Evolutionary conservation across 1,140 invertebrate genomes (phyloP).

Genomic region (Nilaparvata lugens): DNA sequence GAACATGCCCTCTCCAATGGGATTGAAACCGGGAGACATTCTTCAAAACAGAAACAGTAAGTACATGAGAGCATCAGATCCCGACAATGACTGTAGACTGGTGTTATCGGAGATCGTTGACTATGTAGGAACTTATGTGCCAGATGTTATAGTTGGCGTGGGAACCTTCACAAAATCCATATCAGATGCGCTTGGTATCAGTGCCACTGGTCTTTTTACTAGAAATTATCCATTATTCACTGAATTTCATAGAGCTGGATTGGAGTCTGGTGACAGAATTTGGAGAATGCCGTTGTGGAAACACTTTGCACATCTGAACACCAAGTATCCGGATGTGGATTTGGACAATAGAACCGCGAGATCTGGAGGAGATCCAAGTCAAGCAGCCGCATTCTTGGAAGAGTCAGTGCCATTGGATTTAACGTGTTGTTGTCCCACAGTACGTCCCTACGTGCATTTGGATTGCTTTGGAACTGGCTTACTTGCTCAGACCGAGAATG

Average conservation of each 20-base stretch:
- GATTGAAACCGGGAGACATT: constrained; percentile 49
- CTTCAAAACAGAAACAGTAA: constrained; percentile 45
- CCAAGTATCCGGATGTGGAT: constrained; percentile 39
- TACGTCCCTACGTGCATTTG: constrained; percentile 53
- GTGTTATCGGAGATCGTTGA: constrained; percentile 46
- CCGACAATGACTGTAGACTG: constrained; percentile 51
- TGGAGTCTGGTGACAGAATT: constrained; percentile 48
- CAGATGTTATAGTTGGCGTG: constrained; percentile 41
- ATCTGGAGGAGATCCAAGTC: constrained; percentile 47
- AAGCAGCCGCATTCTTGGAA: constrained; percentile 58
- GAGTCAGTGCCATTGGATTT: constrained; percentile 6
- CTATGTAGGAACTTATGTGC: constrained; percentile 38
- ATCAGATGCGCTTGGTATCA: constrained; percentile 42
- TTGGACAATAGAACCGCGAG: constrained; percentile 49
- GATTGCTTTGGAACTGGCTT: constrained; percentile 60
- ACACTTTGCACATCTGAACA: constrained; percentile 39
- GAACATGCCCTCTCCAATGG: constrained; percentile 43
- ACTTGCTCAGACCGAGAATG: constrained; percentile 34
- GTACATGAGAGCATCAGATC: constrained; percentile 32
- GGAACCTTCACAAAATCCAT: constrained; percentile 38
- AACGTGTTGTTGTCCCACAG: constrained; percentile 51
- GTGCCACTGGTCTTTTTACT: constrained; percentile 46
- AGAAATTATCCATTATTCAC: constrained; percentile 41
- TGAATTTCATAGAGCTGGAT: constrained; percentile 37
- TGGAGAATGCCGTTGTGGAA: constrained; percentile 56